These are phyloP conservation scores for Herpailurus yagouaroundi DNA, from an alignment of 2,113 vertebrate genomes.

Conservation along the genomic window DNA sequence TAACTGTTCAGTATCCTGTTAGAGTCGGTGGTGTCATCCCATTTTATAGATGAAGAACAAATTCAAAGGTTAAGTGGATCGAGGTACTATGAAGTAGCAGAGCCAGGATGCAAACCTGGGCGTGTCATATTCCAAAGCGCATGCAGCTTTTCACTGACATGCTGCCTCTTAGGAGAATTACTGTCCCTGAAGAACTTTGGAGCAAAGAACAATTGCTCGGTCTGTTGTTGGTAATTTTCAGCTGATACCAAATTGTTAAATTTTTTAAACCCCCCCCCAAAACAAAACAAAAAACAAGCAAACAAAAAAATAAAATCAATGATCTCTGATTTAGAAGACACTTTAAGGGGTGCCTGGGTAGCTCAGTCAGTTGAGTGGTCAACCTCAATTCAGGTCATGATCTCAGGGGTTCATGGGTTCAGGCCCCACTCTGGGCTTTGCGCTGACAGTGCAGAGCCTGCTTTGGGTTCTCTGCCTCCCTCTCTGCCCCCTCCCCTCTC, in stretches of 20 bases:
- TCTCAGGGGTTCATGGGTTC: not conserved
- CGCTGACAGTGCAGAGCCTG: too few species aligned
- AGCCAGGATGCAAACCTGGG: not conserved
- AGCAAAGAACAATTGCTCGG: not conserved
- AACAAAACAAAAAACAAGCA: too few species aligned
- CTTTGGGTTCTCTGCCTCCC: not conserved
- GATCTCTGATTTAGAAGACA: slow-evolving; percentile 16
- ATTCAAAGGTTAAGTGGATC: not conserved
- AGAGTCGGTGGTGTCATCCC: not conserved
- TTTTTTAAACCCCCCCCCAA: not conserved
- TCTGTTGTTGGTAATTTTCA: not conserved
- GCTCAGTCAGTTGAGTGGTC: not conserved
- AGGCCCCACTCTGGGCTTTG: too few species aligned
- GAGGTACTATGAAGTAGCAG: not conserved
- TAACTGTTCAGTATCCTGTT: not conserved
- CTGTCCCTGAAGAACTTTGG: not conserved
- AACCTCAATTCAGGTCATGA: not conserved
- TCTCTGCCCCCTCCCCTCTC: not conserved
- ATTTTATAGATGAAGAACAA: not conserved
- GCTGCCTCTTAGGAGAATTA: not conserved
- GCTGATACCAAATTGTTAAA: not conserved
- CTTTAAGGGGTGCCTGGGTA: not conserved
- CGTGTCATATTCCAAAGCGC: not conserved
- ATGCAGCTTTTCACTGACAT: not conserved
- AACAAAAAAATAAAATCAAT: not conserved